Evolutionary conservation across 2,888 invertebrate species (phyloP).

Genomic region (Andrena camellia): DNA sequence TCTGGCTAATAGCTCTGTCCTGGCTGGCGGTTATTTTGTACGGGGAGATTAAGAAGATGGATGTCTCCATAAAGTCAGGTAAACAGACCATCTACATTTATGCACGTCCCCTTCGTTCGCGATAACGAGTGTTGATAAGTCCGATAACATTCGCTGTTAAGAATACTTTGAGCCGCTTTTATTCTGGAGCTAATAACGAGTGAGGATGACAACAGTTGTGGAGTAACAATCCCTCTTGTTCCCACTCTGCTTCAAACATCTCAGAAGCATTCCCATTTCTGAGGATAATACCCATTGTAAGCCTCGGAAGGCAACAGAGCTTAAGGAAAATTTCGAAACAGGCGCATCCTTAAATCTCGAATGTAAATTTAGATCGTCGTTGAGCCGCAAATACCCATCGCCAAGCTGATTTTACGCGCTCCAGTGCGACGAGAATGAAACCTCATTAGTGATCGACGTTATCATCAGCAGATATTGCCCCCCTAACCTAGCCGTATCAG

Average conservation of each 20-base stretch:
- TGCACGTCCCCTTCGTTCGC: not conserved
- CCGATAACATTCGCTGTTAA: not conserved
- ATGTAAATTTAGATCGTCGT: constrained; percentile 32
- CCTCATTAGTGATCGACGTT: too few species aligned
- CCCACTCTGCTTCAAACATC: too few species aligned
- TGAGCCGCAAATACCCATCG: too few species aligned
- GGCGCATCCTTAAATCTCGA: constrained; percentile 27
- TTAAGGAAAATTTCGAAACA: too few species aligned
- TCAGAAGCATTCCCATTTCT: too few species aligned
- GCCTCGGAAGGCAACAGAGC: too few species aligned
- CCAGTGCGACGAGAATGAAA: too few species aligned
- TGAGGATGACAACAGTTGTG: not conserved
- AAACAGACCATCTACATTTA: constrained; percentile 53
- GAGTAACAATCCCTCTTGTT: not conserved
- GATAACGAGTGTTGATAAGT: not conserved
- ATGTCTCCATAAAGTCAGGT: constrained; percentile 83
- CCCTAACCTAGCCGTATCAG: not conserved
- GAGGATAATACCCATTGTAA: too few species aligned
- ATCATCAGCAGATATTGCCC: too few species aligned
- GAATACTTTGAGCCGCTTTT: constrained; percentile 17
- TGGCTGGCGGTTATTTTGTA: constrained; percentile 83
- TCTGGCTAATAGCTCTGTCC: constrained; percentile 83
- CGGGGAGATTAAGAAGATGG: constrained; percentile 82
- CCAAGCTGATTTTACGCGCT: too few species aligned
- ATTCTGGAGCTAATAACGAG: constrained; percentile 62